These are phyloP conservation scores for Excalfactoria chinensis DNA, from an alignment of 2,113 vertebrate genomes.

Conservation along the genomic window DNA sequence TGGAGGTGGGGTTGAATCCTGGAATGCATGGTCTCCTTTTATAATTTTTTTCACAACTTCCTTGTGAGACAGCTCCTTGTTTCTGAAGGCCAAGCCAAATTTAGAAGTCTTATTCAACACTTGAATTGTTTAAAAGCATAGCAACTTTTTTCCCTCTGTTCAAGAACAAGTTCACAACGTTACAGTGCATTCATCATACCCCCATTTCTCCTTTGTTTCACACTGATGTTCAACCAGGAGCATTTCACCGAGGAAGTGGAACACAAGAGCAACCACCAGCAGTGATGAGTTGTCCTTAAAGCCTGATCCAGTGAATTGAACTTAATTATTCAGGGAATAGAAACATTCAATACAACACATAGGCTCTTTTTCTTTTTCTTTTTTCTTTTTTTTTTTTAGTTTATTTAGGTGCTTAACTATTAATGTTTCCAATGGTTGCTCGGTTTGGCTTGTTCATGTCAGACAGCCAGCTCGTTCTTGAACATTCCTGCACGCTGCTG, in stretches of 20 bases:
- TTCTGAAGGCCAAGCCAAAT: not conserved
- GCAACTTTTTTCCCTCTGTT: not conserved
- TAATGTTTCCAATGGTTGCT: conserved; percentile 43
- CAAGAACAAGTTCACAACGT: not conserved
- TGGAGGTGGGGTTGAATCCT: not conserved
- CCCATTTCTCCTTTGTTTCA: conserved; percentile 37
- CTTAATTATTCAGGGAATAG: conserved; percentile 63
- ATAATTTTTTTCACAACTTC: not conserved
- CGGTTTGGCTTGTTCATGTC: not conserved
- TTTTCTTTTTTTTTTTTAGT: not conserved
- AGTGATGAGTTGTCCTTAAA: conserved; percentile 64
- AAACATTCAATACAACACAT: conserved; percentile 42
- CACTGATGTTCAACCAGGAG: not conserved
- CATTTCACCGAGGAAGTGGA: conserved; percentile 21
- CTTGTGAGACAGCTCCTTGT: not conserved
- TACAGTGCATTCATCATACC: conserved; percentile 17
- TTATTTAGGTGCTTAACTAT: conserved; percentile 62
- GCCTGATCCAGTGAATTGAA: conserved; percentile 61
- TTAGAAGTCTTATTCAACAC: not conserved
- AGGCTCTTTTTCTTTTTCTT: conserved; percentile 7
- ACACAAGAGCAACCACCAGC: conserved; percentile 60
- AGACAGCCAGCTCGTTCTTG: conserved; percentile 49
- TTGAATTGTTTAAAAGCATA: not conserved
- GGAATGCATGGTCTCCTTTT: not conserved
- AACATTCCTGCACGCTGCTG: conserved; percentile 16